phyloP scores from a whole-genome alignment of 2,113 vertebrate genomes.

The Crocuta crocuta region DNA sequence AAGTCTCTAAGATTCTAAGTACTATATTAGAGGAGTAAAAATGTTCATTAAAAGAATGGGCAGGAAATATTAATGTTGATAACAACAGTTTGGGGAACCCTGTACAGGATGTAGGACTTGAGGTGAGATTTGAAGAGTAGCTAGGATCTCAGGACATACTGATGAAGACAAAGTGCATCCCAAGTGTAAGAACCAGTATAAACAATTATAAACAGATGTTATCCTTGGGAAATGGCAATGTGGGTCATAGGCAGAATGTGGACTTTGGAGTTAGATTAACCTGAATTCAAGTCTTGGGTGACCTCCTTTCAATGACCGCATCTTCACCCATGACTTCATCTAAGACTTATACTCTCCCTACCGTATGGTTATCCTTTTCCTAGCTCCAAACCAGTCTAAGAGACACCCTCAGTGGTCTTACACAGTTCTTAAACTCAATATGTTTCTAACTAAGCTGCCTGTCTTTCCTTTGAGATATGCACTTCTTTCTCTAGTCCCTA shows the following conservation, averaged over 20 bases:
- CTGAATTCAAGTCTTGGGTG: not conserved
- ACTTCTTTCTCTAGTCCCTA: not conserved
- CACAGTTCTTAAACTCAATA: not conserved
- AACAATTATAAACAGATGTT: not conserved
- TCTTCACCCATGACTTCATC: not conserved
- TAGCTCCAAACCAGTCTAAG: not conserved
- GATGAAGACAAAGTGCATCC: not conserved
- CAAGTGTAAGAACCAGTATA: not conserved
- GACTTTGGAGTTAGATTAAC: not conserved
- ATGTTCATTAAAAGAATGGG: not conserved
- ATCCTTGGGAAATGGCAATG: not conserved
- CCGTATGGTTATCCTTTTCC: not conserved
- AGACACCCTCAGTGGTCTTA: not conserved
- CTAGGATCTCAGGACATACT: not conserved
- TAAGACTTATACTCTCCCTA: not conserved
- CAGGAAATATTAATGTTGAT: not conserved
- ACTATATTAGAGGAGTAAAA: not conserved
- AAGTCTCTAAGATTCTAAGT: not conserved
- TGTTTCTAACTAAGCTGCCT: not conserved
- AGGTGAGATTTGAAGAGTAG: slow-evolving; percentile 10
- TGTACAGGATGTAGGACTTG: not conserved
- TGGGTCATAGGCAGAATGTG: not conserved
- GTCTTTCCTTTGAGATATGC: not conserved
- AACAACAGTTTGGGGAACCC: too few relatives aligned
- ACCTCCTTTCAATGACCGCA: not conserved